Conservation (phyloP, 2,797 vertebrate species). For the Pipistrellus pygmaeus region DNA sequence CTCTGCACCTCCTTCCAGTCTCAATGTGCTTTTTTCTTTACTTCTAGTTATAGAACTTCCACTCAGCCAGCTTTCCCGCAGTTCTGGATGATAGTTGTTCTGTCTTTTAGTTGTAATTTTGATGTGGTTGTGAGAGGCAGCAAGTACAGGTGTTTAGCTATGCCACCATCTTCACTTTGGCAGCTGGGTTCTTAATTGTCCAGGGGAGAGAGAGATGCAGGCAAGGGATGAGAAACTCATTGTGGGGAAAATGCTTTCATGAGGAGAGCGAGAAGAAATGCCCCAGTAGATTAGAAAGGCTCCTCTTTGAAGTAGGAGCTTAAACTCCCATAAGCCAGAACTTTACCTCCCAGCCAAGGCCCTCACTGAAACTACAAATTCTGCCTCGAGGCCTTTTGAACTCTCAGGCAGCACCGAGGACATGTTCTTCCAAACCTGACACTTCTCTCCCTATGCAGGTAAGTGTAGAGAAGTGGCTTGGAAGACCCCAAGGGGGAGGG, state of each 20-base stretch:
- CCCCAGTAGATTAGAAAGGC: background rate
- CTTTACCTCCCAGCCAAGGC: background rate
- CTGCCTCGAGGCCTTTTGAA: background rate
- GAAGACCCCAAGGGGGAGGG: background rate
- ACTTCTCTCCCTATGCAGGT: background rate
- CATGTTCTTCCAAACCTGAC: background rate
- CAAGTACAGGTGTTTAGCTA: too few relatives aligned
- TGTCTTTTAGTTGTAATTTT: too few relatives aligned
- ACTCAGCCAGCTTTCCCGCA: too few relatives aligned
- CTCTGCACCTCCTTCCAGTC: too few relatives aligned
- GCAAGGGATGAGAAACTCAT: background rate
- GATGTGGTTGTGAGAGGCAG: too few relatives aligned
- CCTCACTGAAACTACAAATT: background rate
- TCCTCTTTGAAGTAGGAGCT: conserved; percentile 2
- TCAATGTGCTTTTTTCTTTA: too few relatives aligned
- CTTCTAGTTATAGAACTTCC: too few relatives aligned
- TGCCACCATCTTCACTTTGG: too few relatives aligned
- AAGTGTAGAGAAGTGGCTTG: background rate
- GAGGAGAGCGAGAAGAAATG: background rate
- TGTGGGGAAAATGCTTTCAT: background rate
- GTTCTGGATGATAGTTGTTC: too few relatives aligned
- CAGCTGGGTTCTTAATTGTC: background rate
- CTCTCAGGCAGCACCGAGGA: background rate
- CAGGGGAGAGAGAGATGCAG: background rate
- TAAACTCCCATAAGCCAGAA: background rate